These are phyloP conservation scores for Procavia capensis DNA, from an alignment of 2,113 vertebrate genomes.

Conservation along the genomic window DNA sequence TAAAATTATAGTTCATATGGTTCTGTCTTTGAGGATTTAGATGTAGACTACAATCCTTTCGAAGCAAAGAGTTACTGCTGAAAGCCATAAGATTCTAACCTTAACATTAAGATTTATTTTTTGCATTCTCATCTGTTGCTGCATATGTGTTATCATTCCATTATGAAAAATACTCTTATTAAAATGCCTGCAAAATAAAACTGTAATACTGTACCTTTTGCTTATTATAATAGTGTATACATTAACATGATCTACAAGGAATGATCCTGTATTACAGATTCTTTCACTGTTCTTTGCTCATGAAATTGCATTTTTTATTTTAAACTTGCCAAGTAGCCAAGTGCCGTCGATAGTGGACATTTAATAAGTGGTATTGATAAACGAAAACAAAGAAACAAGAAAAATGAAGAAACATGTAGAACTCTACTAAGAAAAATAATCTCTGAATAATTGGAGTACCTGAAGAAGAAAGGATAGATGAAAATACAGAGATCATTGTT, in stretches of 20 bases:
- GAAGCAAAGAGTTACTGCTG: constrained; percentile 16
- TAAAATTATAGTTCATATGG: constrained; percentile 65
- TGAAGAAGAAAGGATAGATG: no score
- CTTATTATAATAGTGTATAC: neutral
- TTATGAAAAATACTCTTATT: constrained; percentile 14
- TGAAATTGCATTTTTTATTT: neutral
- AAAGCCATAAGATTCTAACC: constrained; percentile 10
- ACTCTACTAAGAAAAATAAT: no score
- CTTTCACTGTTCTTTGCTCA: neutral
- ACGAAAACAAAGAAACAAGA: no score
- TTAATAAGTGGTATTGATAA: neutral
- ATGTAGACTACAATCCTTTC: constrained; percentile 21
- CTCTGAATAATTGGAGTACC: no score
- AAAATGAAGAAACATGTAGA: no score
- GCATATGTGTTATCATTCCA: neutral
- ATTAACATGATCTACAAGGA: neutral
- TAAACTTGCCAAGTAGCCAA: no score
- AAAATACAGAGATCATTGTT: no score
- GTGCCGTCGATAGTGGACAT: neutral
- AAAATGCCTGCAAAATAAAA: constrained; percentile 42
- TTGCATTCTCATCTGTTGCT: neutral
- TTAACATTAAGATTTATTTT: constrained; percentile 21
- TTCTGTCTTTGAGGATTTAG: constrained; percentile 65
- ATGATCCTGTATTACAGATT: neutral
- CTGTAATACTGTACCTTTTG: neutral